Conservation (phyloP, 1,140 invertebrate species). For the Ctenoplectra terminalis region DNA sequence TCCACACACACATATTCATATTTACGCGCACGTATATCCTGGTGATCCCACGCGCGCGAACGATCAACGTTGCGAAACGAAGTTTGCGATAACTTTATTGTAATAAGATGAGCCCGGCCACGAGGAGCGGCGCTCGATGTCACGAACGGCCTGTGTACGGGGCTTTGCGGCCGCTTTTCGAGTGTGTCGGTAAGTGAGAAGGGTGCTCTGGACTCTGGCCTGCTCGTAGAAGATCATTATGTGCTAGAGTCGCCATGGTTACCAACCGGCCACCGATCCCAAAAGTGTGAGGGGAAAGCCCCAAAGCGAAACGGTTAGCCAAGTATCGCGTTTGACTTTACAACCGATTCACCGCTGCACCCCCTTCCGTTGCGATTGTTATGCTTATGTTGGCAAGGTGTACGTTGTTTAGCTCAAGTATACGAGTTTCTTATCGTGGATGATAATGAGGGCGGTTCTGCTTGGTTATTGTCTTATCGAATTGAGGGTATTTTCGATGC, state of each 20-base stretch:
- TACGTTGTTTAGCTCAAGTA: too few relatives aligned
- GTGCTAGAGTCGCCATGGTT: conserved; percentile 81
- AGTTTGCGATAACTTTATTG: conserved; percentile 79
- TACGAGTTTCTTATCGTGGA: background rate
- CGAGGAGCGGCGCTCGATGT: conserved; percentile 43
- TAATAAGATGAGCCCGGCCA: conserved; percentile 76
- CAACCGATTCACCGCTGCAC: conserved; percentile 66
- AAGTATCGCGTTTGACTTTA: conserved; percentile 82
- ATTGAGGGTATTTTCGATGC: too few relatives aligned
- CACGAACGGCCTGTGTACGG: conserved; percentile 34
- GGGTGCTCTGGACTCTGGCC: conserved; percentile 72
- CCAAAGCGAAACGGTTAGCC: conserved; percentile 76
- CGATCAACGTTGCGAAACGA: conserved; percentile 74
- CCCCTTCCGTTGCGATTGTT: conserved; percentile 70
- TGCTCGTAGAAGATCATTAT: conserved; percentile 81
- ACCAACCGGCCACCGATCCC: conserved; percentile 74
- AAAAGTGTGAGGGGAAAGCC: conserved; percentile 72
- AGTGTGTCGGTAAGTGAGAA: conserved; percentile 79
- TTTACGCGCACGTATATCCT: background rate
- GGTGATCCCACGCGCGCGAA: conserved; percentile 41
- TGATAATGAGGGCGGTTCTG: background rate
- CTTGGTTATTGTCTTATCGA: background rate
- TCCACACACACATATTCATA: background rate
- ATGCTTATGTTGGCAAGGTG: conserved; percentile 67
- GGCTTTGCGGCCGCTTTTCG: conserved; percentile 75